Evolutionary conservation across 2,113 vertebrate species (phyloP).

Genomic region (Carollia perspicillata): DNA sequence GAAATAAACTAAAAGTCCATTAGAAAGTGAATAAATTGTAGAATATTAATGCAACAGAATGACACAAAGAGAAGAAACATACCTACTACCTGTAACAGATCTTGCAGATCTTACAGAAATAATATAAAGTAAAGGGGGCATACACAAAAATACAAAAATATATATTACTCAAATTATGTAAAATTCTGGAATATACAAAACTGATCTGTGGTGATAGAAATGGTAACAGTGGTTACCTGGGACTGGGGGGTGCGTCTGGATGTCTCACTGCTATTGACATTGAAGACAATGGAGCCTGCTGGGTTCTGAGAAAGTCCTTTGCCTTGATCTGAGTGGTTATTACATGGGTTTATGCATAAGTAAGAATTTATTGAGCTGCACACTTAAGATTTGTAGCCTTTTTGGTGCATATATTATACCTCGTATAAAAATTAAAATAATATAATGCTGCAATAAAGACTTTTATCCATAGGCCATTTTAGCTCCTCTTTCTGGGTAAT

Average conservation of each 20-base stretch:
- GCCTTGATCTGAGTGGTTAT: background rate
- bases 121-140: background rate
- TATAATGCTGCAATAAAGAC: background rate
- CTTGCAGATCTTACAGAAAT: background rate
- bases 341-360: background rate
- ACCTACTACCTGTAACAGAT: background rate
- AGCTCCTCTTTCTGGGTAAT: background rate
- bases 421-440: background rate
- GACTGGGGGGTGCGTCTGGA: fast-evolving
- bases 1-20: background rate
- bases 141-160: background rate
- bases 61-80: background rate
- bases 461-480: background rate
- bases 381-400: background rate
- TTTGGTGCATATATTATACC: background rate
- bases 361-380: background rate
- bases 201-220: background rate
- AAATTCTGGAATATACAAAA: background rate
- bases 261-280: background rate
- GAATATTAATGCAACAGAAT: background rate
- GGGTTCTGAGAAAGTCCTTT: background rate
- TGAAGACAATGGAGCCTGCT: background rate
- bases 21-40: background rate
- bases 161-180: background rate
- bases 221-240: background rate